Conservation (phyloP, 1,140 invertebrate species). For the Sycobia sp. region DNA sequence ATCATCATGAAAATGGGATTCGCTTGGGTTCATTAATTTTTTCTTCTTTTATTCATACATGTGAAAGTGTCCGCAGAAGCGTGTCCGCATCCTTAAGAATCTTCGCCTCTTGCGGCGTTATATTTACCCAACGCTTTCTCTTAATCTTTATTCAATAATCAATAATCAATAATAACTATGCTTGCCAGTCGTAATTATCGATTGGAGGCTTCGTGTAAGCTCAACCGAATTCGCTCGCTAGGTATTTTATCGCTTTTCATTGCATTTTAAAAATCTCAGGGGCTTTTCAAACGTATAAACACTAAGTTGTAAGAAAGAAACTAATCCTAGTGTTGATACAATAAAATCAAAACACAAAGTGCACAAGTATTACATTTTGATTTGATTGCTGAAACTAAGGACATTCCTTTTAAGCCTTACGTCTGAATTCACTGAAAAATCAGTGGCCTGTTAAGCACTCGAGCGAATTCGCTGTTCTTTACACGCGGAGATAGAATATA, state of each 20-base stretch:
- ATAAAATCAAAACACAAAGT: constrained; percentile 2
- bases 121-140: constrained; percentile 28
- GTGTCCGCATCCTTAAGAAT: constrained; percentile 15
- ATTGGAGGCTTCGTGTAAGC: constrained; percentile 27
- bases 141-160: constrained; percentile 33
- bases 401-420: background rate
- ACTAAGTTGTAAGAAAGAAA: too few species aligned
- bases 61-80: background rate
- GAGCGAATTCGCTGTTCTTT: constrained; percentile 16
- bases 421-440: background rate
- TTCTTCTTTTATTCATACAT: too few species aligned
- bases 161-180: constrained; percentile 36
- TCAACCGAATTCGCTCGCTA: constrained; percentile 25
- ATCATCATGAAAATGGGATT: constrained; percentile 16
- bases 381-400: constrained; percentile 10
- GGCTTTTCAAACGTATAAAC: too few species aligned
- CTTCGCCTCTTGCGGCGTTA: constrained; percentile 8
- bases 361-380: too few species aligned
- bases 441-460: background rate
- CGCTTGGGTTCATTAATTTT: constrained; percentile 5
- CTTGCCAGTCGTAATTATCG: constrained; percentile 29
- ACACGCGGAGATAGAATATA: constrained; percentile 30
- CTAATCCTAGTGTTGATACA: background rate
- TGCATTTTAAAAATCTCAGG: too few species aligned
- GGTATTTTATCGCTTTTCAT: too few species aligned